These are phyloP conservation scores for Steromphala cineraria DNA, from an alignment of 2,888 invertebrate species.

Conservation along the genomic window DNA sequence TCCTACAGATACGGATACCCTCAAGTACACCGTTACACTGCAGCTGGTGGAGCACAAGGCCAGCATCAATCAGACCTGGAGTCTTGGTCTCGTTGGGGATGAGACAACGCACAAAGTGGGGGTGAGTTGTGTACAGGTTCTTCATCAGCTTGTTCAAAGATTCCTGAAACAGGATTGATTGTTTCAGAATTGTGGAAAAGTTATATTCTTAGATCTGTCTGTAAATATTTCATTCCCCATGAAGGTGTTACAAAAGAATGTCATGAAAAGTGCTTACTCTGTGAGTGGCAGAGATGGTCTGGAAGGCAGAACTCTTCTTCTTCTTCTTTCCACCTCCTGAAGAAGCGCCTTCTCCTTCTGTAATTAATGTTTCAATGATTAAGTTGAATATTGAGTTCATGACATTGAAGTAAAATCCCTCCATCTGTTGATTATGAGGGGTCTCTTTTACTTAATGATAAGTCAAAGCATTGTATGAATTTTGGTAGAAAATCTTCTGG, in stretches of 20 bases:
- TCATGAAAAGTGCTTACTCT: slow-evolving; percentile 79
- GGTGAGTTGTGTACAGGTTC: slow-evolving; percentile 68
- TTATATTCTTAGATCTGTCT: no score
- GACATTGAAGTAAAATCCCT: no score
- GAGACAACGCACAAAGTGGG: slow-evolving; percentile 99
- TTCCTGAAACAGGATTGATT: slow-evolving; percentile 45
- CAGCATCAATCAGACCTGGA: slow-evolving; percentile 89
- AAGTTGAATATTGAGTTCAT: no score
- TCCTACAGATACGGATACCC: slow-evolving; percentile 99
- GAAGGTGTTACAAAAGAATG: no score
- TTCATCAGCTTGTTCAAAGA: slow-evolving; percentile 96
- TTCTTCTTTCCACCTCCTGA: slow-evolving; percentile 82
- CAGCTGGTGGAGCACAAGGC: slow-evolving; percentile 99
- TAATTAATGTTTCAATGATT: not conserved
- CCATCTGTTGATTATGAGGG: no score
- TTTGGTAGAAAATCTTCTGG: no score
- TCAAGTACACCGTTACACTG: slow-evolving; percentile 99
- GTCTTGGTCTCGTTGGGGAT: slow-evolving; percentile 88
- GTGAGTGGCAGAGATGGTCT: slow-evolving; percentile 98
- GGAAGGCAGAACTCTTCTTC: slow-evolving; percentile 98
- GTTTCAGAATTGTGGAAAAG: no score
- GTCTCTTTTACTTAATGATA: no score
- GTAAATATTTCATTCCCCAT: no score
- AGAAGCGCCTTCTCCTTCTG: not conserved
- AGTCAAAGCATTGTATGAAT: no score